These are phyloP conservation scores for Pseudopodoces humilis DNA, from an alignment of 2,113 vertebrate species.

Conservation along the genomic window DNA sequence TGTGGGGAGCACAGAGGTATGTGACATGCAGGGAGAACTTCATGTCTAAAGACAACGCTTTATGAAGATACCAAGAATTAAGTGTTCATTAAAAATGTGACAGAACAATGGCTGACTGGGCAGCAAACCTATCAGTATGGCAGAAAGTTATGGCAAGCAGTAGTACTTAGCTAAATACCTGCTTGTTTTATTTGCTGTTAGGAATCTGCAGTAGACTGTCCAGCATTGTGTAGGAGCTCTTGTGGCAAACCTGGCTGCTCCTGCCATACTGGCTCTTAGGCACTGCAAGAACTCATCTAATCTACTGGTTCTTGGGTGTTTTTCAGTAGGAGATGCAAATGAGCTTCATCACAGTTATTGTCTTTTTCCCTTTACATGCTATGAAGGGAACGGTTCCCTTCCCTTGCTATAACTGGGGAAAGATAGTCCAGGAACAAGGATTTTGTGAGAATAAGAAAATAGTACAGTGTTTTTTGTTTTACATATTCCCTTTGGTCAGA, in stretches of 20 bases:
- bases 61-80: background rate
- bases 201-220: background rate
- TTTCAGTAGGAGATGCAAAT: background rate
- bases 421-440: background rate
- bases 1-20: background rate
- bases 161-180: background rate
- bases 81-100: background rate
- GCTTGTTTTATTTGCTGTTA: background rate
- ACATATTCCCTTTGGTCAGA: background rate
- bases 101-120: background rate
- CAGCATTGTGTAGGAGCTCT: background rate
- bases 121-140: background rate
- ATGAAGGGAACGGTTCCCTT: fast-evolving
- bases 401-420: background rate
- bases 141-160: background rate
- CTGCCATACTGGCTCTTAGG: fast-evolving
- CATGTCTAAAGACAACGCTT: background rate
- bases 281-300: background rate
- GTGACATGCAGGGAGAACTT: background rate
- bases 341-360: background rate
- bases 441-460: background rate
- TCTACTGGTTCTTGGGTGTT: background rate
- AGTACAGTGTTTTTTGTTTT: background rate
- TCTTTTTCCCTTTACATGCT: background rate
- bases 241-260: background rate